These are phyloP conservation scores for Anoplius nigerrimus DNA, from an alignment of 2,888 invertebrate species.

Conservation along the genomic window DNA sequence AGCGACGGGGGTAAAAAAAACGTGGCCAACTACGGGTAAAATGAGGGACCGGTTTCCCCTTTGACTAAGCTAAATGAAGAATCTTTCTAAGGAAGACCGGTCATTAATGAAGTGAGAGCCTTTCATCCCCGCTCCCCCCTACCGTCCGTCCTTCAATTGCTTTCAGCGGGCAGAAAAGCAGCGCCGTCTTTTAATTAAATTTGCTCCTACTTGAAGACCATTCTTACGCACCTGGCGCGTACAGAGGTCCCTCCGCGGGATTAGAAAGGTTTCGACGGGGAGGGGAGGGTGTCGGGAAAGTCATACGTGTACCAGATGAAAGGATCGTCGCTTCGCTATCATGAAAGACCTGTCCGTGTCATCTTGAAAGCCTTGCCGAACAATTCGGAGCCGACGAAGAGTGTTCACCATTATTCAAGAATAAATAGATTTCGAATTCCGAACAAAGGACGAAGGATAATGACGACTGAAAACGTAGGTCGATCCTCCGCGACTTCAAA, in stretches of 20 bases:
- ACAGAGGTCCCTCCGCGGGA: constrained; percentile 16
- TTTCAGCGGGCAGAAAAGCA: constrained; percentile 8
- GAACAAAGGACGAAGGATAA: no score
- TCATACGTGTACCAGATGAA: no score
- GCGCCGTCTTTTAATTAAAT: constrained; percentile 37
- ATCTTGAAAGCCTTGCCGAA: no score
- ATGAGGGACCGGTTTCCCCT: constrained; percentile 26
- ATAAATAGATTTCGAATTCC: no score
- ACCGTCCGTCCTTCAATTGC: constrained; percentile 1
- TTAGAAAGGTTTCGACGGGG: constrained; percentile 11
- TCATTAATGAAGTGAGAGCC: constrained; percentile 40
- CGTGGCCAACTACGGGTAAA: constrained; percentile 18
- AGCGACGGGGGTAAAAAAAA: constrained; percentile 6
- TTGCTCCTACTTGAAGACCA: constrained; percentile 16
- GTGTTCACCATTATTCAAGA: no score
- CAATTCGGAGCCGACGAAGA: no score
- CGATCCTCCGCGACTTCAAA: no score
- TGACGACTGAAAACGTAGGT: no score
- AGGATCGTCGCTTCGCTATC: no score
- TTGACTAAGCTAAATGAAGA: constrained; percentile 28
- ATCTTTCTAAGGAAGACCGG: constrained; percentile 23
- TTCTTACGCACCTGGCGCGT: constrained; percentile 29
- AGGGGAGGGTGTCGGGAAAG: no score
- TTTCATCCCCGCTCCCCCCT: constrained; percentile 24
- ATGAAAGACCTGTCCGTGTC: no score